phyloP scores from a whole-genome alignment of 2,797 vertebrate genomes.

The Smutsia temminckii region DNA sequence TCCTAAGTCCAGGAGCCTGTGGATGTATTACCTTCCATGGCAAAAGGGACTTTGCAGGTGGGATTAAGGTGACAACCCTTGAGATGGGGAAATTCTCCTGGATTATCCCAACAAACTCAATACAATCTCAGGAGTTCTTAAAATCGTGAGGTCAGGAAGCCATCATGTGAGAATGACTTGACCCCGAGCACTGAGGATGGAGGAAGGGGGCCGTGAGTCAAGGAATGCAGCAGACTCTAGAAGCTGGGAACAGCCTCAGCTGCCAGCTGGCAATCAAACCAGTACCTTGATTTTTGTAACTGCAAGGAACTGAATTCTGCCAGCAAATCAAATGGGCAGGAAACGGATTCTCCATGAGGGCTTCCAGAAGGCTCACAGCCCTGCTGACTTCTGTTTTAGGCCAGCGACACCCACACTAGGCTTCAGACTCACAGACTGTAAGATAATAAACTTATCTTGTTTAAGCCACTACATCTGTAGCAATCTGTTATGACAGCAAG shows the following conservation, averaged over 20 bases:
- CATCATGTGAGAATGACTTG: background rate
- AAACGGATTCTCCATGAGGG: background rate
- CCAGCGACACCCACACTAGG: background rate
- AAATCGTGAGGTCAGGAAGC: background rate
- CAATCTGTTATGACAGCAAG: slow-evolving; percentile 36
- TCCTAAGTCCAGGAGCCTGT: background rate
- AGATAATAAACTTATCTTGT: slow-evolving; percentile 45
- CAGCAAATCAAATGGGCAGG: background rate
- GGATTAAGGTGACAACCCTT: background rate
- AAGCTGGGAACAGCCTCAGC: background rate
- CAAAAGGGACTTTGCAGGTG: background rate
- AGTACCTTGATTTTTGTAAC: background rate
- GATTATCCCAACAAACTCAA: background rate
- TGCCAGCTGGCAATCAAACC: background rate
- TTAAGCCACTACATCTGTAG: background rate
- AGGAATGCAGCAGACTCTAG: background rate
- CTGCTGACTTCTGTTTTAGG: background rate
- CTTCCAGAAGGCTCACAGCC: background rate
- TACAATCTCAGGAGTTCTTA: background rate
- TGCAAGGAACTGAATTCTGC: background rate
- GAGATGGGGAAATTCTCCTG: background rate
- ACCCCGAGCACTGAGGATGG: background rate
- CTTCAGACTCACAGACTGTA: slow-evolving; percentile 9
- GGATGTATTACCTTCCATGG: background rate
- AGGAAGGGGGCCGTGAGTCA: background rate